Percentiles rank a stretch among this genome's conserved stretches.
Evolutionary conservation across 2,888 invertebrate species (phyloP).

Genomic region (Chouioia cunea): DNA sequence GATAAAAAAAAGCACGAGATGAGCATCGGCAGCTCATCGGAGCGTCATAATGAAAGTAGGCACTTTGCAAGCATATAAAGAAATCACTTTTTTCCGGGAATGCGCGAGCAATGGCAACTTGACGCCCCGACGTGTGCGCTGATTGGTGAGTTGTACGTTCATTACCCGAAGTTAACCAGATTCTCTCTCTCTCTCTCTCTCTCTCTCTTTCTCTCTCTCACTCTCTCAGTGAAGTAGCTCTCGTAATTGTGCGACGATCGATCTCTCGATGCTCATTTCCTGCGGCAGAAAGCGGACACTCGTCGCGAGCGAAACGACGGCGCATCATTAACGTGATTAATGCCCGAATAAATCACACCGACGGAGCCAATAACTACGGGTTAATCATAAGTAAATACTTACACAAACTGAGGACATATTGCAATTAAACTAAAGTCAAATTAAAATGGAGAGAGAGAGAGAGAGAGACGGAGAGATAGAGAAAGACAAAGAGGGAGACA

Average conservation of each 20-base stretch:
- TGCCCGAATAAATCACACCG: slow-evolving; percentile 68
- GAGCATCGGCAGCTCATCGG: slow-evolving; percentile 38
- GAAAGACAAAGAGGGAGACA: too few species aligned
- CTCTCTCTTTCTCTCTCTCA: slow-evolving; percentile 10
- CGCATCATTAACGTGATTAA: slow-evolving; percentile 69
- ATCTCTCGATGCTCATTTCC: slow-evolving; percentile 68
- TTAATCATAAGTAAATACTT: slow-evolving; percentile 67
- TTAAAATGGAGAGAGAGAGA: not conserved
- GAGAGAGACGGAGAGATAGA: too few species aligned
- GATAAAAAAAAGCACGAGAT: slow-evolving; percentile 11
- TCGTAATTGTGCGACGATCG: slow-evolving; percentile 64
- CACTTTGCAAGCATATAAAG: slow-evolving; percentile 39
- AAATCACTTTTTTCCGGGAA: slow-evolving; percentile 38
- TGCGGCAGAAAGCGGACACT: slow-evolving; percentile 54
- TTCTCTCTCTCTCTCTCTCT: slow-evolving; percentile 44
- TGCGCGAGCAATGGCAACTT: slow-evolving; percentile 14
- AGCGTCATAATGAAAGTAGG: slow-evolving; percentile 45
- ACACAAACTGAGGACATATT: slow-evolving; percentile 10
- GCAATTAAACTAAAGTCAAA: slow-evolving; percentile 30
- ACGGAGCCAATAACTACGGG: slow-evolving; percentile 68
- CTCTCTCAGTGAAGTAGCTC: slow-evolving; percentile 32
- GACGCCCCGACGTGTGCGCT: slow-evolving; percentile 33
- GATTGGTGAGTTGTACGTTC: slow-evolving; percentile 45
- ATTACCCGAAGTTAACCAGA: slow-evolving; percentile 48
- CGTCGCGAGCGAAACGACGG: slow-evolving; percentile 56